Evolutionary conservation across 2,888 invertebrate genomes (phyloP).

Genomic region (Entomobrya multifasciata): DNA sequence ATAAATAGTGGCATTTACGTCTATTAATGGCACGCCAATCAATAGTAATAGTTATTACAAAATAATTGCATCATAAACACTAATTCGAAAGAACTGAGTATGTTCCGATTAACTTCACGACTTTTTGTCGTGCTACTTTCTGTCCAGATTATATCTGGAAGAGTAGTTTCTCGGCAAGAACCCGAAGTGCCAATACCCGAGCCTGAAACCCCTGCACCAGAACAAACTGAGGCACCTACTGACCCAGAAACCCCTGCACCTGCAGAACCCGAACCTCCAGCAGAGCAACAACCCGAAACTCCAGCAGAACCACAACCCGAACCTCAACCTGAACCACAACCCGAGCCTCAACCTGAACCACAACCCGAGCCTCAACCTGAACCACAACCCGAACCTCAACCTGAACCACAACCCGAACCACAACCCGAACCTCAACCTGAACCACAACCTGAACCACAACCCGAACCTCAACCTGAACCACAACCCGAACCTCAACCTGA

Average conservation of each 20-base stretch:
- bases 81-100: background rate
- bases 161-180: slow-evolving; percentile 14
- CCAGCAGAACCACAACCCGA: background rate
- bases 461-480: background rate
- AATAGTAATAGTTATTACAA: too few relatives aligned
- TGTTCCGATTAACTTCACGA: slow-evolving; percentile 32
- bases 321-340: slow-evolving; percentile 14
- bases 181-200: background rate
- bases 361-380: background rate
- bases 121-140: slow-evolving; percentile 24
- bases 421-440: background rate
- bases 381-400: background rate
- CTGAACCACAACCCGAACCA: too few relatives aligned
- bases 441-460: slow-evolving; percentile 10
- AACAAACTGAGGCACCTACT: slow-evolving; percentile 27
- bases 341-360: background rate
- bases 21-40: background rate
- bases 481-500: background rate
- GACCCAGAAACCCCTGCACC: background rate
- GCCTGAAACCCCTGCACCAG: too few relatives aligned
- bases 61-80: background rate
- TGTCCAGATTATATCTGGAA: slow-evolving; percentile 38
- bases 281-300: background rate
- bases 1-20: background rate
- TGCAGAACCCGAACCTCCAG: background rate